Evolutionary conservation across 2,113 vertebrate species (phyloP).

Genomic region (Oncorhynchus keta): DNA sequence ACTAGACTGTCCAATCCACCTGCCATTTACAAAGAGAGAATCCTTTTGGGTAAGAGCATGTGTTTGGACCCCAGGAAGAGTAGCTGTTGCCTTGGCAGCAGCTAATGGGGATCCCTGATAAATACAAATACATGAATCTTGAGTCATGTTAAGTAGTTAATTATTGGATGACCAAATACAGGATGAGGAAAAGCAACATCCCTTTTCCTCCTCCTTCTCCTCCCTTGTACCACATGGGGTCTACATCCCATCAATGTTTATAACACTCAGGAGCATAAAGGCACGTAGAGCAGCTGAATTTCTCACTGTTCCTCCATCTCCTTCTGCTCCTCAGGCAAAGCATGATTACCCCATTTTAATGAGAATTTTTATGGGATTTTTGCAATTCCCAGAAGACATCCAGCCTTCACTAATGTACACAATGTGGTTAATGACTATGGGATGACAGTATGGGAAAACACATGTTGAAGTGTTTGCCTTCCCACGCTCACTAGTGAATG

Average conservation of each 20-base stretch:
- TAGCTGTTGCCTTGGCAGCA: too few relatives aligned
- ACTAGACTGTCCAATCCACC: slow-evolving; percentile 50
- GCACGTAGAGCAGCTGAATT: slow-evolving; percentile 70
- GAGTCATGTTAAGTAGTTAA: slow-evolving; percentile 47
- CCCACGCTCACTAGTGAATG: slow-evolving; percentile 5
- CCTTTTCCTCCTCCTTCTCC: slow-evolving; percentile 1
- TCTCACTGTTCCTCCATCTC: slow-evolving; percentile 39
- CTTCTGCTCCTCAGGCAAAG: slow-evolving; percentile 54
- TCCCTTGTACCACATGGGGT: slow-evolving; percentile 63
- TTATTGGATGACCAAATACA: slow-evolving; percentile 60
- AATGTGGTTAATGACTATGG: slow-evolving; percentile 58
- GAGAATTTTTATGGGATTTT: slow-evolving; percentile 69
- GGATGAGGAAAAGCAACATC: slow-evolving; percentile 57
- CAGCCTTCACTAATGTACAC: slow-evolving; percentile 50
- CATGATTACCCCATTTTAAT: slow-evolving; percentile 75
- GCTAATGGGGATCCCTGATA: too few relatives aligned
- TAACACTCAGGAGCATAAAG: slow-evolving; percentile 69
- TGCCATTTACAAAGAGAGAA: slow-evolving; percentile 49
- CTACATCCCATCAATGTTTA: slow-evolving; percentile 66
- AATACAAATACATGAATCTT: slow-evolving; percentile 19
- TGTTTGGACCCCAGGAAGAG: too few relatives aligned
- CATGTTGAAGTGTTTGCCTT: slow-evolving; percentile 37
- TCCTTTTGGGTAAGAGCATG: background rate
- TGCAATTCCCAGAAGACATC: slow-evolving; percentile 52
- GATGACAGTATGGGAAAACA: slow-evolving; percentile 37